Evolutionary conservation across 2,113 vertebrate genomes (phyloP), one percentile per base, ranked within the genome.

Genomic region (Microcebus jonahi): DNA sequence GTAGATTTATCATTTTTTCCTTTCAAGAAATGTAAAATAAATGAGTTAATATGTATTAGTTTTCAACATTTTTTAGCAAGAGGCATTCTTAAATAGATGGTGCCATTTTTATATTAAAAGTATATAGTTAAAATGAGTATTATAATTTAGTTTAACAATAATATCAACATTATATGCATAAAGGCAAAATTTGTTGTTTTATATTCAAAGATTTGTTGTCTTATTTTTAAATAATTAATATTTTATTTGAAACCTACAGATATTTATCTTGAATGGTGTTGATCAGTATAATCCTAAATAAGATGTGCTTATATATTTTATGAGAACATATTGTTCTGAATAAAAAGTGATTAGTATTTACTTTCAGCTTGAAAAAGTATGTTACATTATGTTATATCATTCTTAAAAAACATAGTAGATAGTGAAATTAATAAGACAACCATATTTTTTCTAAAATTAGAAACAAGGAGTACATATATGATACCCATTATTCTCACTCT

Each of bases 241-340:
- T 76, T 53, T 96, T 83, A 88, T 70, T 50, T 96, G 61, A 63
- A 95, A 75, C 5, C 29, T 92, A 61, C 27, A 97, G 88, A 57
- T 23, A 68, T 23, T 93, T 96, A 55, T 65, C 42, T 96, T 70
- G 31, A 71, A 71, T 82, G 23, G 1, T 34, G 8, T 67, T 97
- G 48, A 76, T 96, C 27, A 61, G 31, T 86, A 39, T 3, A 90
- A 21, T 3, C 27, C 10, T 93, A 97, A 95, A 92, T 95, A 97
- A 92, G 5, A 67, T 57, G 0, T 73, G 2, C 3, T 93, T 83
- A 27, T 5, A 6, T 0, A 71, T 57, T 57, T 88, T n/a, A 45
- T 91, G 57, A 81, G 14, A 91, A 48, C 1, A 70, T 90, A 93
- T 80, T 27, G 4, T 63, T 73, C 65, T 85, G 4, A 42, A 42